Base-by-base conservation (phyloP, 2,797 vertebrate species). In the Lepus oiostolus region DNA sequence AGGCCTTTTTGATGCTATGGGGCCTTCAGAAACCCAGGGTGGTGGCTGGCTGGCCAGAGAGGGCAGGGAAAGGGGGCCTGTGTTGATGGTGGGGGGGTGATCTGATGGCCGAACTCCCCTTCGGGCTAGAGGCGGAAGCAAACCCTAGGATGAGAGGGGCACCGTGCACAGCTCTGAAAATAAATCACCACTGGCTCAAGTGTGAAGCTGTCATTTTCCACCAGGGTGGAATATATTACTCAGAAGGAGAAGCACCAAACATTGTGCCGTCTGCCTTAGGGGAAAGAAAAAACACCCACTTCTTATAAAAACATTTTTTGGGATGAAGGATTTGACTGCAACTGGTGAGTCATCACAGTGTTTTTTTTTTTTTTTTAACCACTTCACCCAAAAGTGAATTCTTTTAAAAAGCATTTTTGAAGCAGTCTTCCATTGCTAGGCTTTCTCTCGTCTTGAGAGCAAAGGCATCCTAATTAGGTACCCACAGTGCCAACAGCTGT, bases 181-280 rank as follows among this genome's bases (percentile, higher is more conserved):
- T 93, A 91, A 95, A 68, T 87, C 17, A 47, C 32, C 88, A 70
- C 13, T 97, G 82, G 58, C 74, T 95, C 93, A 76, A 70, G 0
- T 16, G 72, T 72, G 32, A 74, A 94, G 30, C 54, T 90, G 89
- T 92, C 90, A 90, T 89, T 98, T 93, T 95, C 96, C 91, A 97
- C 72, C 50, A 88, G 95, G 71, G 95, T 28, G 67, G 89, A 97
- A 96, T n/a, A 14, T 91, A 74, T 97, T 98, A 95, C 91, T 96
- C 96, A 95, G 77, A 95, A 95, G 98, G 94, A 81, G 97, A 96
- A 88, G 91, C 92, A 93, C 70, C 96, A 92, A 96, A 97, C 94
- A 96, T 97, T 96, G 93, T 22, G 10, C 54, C 52, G 67, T 62
- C 68, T 97, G 88, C 76, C 47, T 95, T 95, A 68, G 19, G 87